Conservation (phyloP, 2,113 vertebrate species). For the Grammomys surdaster region DNA sequence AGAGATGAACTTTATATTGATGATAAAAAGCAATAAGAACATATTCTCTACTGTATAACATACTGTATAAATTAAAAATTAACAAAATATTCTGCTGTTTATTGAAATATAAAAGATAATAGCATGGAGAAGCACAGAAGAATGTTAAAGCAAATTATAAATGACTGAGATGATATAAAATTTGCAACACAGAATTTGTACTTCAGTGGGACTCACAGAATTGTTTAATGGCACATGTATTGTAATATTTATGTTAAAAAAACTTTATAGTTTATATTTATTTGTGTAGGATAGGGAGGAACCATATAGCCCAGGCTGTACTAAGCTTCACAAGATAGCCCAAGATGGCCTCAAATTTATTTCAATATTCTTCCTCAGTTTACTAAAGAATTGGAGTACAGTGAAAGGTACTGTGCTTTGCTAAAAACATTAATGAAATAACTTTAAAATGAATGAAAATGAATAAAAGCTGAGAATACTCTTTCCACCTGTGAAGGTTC, state of each 20-base stretch:
- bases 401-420: neutral
- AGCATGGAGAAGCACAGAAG: neutral
- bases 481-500: neutral
- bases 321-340: neutral
- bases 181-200: neutral
- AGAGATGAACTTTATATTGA: neutral
- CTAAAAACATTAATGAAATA: neutral
- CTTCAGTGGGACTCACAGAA: neutral
- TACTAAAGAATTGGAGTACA: neutral
- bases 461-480: neutral
- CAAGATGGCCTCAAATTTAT: neutral
- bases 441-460: slow-evolving; percentile 1
- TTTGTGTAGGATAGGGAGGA: neutral
- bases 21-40: neutral
- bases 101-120: neutral
- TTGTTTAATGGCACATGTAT: neutral
- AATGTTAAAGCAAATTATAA: slow-evolving; percentile 22
- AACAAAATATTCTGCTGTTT: neutral
- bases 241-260: neutral
- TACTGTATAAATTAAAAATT: slow-evolving; percentile 47
- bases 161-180: neutral
- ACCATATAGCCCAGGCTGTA: neutral
- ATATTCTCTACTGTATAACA: neutral
- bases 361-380: neutral
- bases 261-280: neutral